Percentiles rank a stretch among this genome's conserved stretches.
phyloP scores from a whole-genome alignment of 1,140 invertebrate species.

The Caerostris darwini region DNA sequence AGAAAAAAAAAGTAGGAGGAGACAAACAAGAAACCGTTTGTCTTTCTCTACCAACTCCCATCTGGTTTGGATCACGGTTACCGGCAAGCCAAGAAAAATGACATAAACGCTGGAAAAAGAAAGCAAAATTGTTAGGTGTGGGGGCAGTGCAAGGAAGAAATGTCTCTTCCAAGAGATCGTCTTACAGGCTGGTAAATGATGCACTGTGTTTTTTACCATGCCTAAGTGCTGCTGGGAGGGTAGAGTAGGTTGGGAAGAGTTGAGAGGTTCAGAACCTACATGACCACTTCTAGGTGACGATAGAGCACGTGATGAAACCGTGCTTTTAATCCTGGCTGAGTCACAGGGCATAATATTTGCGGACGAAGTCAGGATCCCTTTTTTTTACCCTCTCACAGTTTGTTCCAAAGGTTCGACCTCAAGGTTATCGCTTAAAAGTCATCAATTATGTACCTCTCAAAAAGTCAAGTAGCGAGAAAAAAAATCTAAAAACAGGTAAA shows the following conservation, averaged over 20 bases:
- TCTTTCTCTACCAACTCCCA: slow-evolving; percentile 45
- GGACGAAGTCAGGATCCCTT: neutral
- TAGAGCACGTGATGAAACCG: slow-evolving; percentile 63
- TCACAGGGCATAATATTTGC: slow-evolving; percentile 52
- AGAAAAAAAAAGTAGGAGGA: neutral
- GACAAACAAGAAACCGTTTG: slow-evolving; percentile 63
- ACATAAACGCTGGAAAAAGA: neutral
- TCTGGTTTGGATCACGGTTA: slow-evolving; percentile 70
- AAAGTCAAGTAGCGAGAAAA: neutral
- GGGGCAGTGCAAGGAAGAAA: slow-evolving; percentile 27
- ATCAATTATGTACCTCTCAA: slow-evolving; percentile 1
- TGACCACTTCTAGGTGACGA: slow-evolving; percentile 70
- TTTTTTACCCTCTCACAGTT: neutral
- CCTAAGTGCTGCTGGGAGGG: neutral
- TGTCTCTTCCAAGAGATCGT: slow-evolving; percentile 47
- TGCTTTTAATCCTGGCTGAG: slow-evolving; percentile 36
- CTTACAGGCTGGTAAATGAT: slow-evolving; percentile 64
- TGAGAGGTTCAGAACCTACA: slow-evolving; percentile 20
- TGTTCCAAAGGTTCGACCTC: neutral
- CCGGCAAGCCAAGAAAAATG: slow-evolving; percentile 61
- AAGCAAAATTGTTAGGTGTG: neutral
- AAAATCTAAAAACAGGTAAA: slow-evolving; percentile 45
- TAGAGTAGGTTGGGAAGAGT: neutral
- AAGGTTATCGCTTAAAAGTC: slow-evolving; percentile 38
- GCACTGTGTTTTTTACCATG: slow-evolving; percentile 39